These are phyloP conservation scores for Apolygus lucorum DNA, from an alignment of 1,140 invertebrate genomes.

Conservation along the genomic window DNA sequence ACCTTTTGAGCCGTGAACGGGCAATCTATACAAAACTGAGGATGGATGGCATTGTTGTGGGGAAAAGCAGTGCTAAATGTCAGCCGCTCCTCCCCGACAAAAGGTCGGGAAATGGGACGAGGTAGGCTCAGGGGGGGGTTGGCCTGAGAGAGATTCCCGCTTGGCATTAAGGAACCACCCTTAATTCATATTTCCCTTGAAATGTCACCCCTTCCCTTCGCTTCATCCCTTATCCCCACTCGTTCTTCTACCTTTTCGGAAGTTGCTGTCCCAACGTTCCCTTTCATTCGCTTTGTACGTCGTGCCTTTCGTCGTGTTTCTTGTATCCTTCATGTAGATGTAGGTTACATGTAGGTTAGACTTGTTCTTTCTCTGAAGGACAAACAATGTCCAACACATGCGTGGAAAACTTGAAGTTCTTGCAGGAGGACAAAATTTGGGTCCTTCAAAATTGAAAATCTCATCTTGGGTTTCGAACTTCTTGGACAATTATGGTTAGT, in stretches of 20 bases:
- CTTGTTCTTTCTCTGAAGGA: no score
- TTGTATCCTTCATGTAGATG: no score
- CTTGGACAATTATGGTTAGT: no score
- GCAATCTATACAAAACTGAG: slow-evolving; percentile 9
- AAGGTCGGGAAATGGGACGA: slow-evolving; percentile 8
- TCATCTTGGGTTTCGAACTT: no score
- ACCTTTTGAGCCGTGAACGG: slow-evolving; percentile 3
- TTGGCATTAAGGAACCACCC: slow-evolving; percentile 12
- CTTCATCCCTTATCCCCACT: neutral
- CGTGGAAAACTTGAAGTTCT: no score
- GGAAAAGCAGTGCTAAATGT: slow-evolving; percentile 7
- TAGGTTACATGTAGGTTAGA: no score
- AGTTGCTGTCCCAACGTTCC: neutral
- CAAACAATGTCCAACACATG: no score
- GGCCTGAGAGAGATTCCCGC: neutral
- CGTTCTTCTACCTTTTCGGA: neutral
- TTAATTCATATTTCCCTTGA: slow-evolving; percentile 14
- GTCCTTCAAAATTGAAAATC: no score
- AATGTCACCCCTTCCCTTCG: neutral
- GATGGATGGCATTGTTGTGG: slow-evolving; percentile 5
- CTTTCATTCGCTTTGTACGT: no score
- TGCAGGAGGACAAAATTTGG: no score
- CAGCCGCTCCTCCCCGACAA: neutral
- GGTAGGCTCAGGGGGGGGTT: neutral
- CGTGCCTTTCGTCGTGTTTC: no score